Conservation (phyloP, 2,888 invertebrate genomes). For the Chalcosyrphus nemorum region DNA sequence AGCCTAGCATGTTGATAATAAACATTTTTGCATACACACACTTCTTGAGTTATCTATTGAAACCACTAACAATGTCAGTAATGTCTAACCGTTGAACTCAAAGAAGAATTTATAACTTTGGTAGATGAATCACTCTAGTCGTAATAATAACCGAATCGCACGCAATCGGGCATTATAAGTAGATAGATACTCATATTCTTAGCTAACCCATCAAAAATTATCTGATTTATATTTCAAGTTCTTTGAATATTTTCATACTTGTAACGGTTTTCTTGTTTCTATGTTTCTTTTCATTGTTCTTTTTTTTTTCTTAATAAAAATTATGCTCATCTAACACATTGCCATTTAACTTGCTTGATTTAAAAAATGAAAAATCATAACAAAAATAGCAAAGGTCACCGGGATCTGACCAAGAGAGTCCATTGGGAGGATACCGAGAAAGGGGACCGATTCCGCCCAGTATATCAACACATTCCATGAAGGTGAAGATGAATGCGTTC, state of each 20-base stretch:
- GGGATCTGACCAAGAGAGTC: constrained; percentile 83
- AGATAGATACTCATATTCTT: background rate
- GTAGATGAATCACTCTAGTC: background rate
- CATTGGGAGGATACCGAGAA: constrained; percentile 83
- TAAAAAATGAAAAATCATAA: constrained; percentile 37
- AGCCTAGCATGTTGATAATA: background rate
- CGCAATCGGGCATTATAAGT: constrained; percentile 40
- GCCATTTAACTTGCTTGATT: constrained; percentile 61
- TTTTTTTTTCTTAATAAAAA: constrained; percentile 37
- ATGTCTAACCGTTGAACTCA: constrained; percentile 5
- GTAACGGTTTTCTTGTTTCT: constrained; percentile 22
- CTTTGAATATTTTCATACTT: constrained; percentile 1
- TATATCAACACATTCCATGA: constrained; percentile 88
- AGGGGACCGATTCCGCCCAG: constrained; percentile 85
- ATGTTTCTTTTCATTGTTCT: constrained; percentile 34
- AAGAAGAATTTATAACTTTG: constrained; percentile 4
- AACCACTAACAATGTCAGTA: constrained; percentile 10
- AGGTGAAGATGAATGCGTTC: constrained; percentile 83
- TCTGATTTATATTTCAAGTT: background rate
- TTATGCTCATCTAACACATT: constrained; percentile 58
- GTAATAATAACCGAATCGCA: constrained; percentile 47
- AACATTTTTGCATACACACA: constrained; percentile 1
- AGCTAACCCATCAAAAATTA: constrained; percentile 23
- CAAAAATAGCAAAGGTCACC: constrained; percentile 80
- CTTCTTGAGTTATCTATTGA: constrained; percentile 5